Conservation (phyloP, 1,140 invertebrate species). For the Laupala kohalensis region DNA sequence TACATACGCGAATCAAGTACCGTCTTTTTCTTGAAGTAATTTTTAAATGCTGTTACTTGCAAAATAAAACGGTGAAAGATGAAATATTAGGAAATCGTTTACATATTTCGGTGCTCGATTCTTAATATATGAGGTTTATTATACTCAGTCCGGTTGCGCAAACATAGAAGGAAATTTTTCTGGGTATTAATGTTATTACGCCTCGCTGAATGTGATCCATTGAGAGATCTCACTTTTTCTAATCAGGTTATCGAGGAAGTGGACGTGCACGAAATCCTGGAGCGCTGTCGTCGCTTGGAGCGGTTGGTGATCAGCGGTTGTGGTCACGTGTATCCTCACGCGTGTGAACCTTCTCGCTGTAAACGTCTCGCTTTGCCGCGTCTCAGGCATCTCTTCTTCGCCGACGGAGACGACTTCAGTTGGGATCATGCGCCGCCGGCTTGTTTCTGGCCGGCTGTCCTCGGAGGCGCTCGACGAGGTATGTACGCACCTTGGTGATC, state of each 20-base stretch:
- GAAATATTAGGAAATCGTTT: too few relatives aligned
- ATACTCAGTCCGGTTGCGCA: too few relatives aligned
- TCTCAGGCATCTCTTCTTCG: conserved; percentile 22
- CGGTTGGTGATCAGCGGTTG: conserved; percentile 22
- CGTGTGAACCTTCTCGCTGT: conserved; percentile 14
- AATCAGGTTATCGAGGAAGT: conserved; percentile 26
- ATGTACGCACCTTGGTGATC: not conserved
- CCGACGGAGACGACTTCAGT: conserved; percentile 25
- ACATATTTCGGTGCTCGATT: too few relatives aligned
- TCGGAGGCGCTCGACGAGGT: conserved; percentile 6
- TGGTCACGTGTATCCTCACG: conserved; percentile 18
- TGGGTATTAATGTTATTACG: too few relatives aligned
- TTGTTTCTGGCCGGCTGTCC: conserved; percentile 22
- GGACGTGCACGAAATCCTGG: conserved; percentile 21
- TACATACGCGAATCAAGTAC: too few relatives aligned
- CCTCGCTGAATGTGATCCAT: too few relatives aligned
- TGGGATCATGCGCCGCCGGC: conserved; percentile 22
- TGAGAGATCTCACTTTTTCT: too few relatives aligned
- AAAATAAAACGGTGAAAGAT: too few relatives aligned
- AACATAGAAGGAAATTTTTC: too few relatives aligned
- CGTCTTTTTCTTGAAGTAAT: too few relatives aligned
- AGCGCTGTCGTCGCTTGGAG: conserved; percentile 19
- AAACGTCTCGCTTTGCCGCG: not conserved
- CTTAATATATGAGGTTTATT: too few relatives aligned
- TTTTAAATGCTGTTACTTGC: too few relatives aligned